phyloP scores from a whole-genome alignment of 2,888 invertebrate species.

The Xestobium rufovillosum region DNA sequence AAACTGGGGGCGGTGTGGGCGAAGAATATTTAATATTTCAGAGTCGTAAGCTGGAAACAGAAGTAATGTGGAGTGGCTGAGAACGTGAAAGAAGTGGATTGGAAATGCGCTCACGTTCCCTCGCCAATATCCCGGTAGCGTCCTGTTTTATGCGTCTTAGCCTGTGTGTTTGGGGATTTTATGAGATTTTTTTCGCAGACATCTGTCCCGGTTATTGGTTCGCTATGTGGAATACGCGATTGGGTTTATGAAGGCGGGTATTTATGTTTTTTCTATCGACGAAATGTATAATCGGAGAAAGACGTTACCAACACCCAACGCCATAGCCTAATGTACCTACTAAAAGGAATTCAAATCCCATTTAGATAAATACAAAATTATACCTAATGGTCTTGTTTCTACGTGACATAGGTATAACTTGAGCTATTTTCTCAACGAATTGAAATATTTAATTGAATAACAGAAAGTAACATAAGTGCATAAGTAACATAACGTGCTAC shows the following conservation, averaged over 20 bases:
- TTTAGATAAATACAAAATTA: too few relatives aligned
- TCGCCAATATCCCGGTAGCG: conserved; percentile 33
- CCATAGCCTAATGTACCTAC: too few relatives aligned
- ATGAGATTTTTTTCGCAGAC: conserved; percentile 38
- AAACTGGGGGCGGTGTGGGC: conserved; percentile 6
- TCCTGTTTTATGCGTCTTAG: conserved; percentile 35
- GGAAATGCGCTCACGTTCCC: conserved; percentile 39
- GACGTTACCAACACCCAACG: too few relatives aligned
- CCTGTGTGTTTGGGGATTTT: conserved; percentile 33
- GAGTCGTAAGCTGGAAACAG: conserved; percentile 39
- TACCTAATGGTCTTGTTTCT: too few relatives aligned
- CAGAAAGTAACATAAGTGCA: too few relatives aligned
- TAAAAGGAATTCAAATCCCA: too few relatives aligned
- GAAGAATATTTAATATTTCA: conserved; percentile 39
- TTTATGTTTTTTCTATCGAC: too few relatives aligned
- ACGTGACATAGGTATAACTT: too few relatives aligned
- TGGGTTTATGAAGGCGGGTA: conserved; percentile 25
- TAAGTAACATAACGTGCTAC: too few relatives aligned
- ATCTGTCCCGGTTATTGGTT: conserved; percentile 38
- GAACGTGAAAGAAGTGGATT: conserved; percentile 36
- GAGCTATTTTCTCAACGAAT: too few relatives aligned
- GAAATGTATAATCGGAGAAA: too few relatives aligned
- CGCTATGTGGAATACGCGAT: conserved; percentile 37
- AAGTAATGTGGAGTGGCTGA: conserved; percentile 37
- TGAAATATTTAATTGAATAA: too few relatives aligned